Percentiles rank a stretch among this genome's conserved stretches.
phyloP scores from a whole-genome alignment of 2,888 invertebrate species.

The Drosophila neonasuta region DNA sequence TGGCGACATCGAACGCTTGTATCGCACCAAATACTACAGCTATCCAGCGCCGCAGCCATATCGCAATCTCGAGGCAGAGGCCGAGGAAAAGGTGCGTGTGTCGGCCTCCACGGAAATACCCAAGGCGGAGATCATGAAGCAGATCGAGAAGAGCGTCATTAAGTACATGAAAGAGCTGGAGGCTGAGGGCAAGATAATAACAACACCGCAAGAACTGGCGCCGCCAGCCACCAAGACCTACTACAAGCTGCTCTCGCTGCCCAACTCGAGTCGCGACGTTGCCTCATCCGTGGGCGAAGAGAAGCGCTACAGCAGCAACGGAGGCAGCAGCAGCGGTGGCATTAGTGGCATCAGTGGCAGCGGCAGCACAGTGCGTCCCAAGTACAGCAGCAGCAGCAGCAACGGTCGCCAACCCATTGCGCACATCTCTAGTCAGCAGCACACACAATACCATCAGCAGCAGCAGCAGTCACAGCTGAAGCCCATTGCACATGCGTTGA shows the following conservation, averaged over 20 bases:
- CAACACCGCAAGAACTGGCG: conserved; percentile 70
- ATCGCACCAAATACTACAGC: conserved; percentile 72
- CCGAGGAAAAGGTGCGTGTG: conserved; percentile 73
- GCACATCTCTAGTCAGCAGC: conserved; percentile 29
- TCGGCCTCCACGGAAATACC: conserved; percentile 80
- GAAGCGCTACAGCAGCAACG: conserved; percentile 62
- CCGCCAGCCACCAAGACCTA: conserved; percentile 73
- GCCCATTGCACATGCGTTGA: neutral
- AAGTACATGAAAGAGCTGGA: conserved; percentile 82
- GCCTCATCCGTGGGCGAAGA: conserved; percentile 52
- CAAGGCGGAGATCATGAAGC: conserved; percentile 81
- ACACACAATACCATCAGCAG: conserved; percentile 39
- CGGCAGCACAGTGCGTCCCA: conserved; percentile 79
- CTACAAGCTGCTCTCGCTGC: conserved; percentile 70
- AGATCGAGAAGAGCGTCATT: conserved; percentile 82
- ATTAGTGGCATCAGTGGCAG: conserved; percentile 12
- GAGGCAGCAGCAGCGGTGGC: conserved; percentile 22
- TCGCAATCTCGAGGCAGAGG: conserved; percentile 59
- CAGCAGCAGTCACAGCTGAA: conserved; percentile 35
- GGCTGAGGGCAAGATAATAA: conserved; percentile 79
- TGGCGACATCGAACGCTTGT: conserved; percentile 71
- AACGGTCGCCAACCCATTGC: conserved; percentile 2
- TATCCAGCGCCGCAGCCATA: conserved; percentile 51
- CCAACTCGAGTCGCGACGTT: conserved; percentile 20
- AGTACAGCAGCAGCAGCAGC: conserved; percentile 55